Evolutionary conservation across 2,888 invertebrate genomes (phyloP).

Genomic region (Pandemis cinnamomeana): DNA sequence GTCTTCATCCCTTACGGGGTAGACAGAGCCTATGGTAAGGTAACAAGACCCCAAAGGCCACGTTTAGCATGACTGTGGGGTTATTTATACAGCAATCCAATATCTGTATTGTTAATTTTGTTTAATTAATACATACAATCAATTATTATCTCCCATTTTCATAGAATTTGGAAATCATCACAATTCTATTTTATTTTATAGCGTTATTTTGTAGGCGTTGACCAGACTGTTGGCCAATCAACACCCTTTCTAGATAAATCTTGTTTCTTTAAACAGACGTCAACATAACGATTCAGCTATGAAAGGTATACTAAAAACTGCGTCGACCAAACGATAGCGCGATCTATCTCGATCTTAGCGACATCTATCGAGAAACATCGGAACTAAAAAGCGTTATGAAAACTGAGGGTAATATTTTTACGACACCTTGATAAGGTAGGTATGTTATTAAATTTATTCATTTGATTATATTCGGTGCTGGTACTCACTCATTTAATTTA

Average conservation of each 20-base stretch:
- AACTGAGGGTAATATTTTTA: not conserved
- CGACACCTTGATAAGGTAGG: not conserved
- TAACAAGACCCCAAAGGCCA: too few species aligned
- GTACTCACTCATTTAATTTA: too few species aligned
- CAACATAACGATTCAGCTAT: not conserved
- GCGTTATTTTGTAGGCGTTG: constrained; percentile 28
- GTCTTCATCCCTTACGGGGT: too few species aligned
- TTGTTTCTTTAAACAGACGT: constrained; percentile 49
- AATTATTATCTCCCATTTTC: too few species aligned
- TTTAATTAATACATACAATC: too few species aligned
- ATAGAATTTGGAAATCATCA: too few species aligned
- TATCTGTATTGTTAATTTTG: too few species aligned
- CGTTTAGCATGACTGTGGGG: too few species aligned
- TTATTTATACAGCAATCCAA: too few species aligned
- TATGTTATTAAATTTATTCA: not conserved
- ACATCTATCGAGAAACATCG: constrained; percentile 22
- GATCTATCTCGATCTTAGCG: constrained; percentile 44
- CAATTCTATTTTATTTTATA: too few species aligned
- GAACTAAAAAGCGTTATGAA: not conserved
- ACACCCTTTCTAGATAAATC: constrained; percentile 53
- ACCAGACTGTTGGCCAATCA: constrained; percentile 43
- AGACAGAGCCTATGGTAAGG: too few species aligned
- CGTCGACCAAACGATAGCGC: constrained; percentile 44
- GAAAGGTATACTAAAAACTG: not conserved
- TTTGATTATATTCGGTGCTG: too few species aligned